Conservation (phyloP, 2,797 vertebrate genomes). For the Chiroxiphia lanceolata region DNA sequence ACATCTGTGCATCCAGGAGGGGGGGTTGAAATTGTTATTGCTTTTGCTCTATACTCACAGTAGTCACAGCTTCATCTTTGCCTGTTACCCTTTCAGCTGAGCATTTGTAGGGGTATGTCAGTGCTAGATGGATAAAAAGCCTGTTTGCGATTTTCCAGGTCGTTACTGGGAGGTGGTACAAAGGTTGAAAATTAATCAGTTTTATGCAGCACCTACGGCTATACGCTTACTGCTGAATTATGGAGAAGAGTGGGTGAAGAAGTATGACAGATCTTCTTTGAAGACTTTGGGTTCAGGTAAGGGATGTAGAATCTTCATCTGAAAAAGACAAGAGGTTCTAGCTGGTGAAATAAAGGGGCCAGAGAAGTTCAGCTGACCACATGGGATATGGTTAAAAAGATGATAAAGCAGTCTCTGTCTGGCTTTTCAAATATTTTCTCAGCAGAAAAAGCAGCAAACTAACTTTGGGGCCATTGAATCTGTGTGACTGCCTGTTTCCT, state of each 20-base stretch:
- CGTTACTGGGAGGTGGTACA: conserved; percentile 95
- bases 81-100: background rate
- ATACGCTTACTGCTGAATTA: conserved; percentile 91
- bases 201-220: conserved; percentile 94
- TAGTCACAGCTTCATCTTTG: background rate
- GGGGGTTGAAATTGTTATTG: background rate
- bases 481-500: background rate
- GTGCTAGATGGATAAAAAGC: background rate
- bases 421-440: background rate
- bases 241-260: conserved; percentile 91
- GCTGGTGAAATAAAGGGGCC: background rate
- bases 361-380: background rate
- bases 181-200: conserved; percentile 92
- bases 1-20: background rate
- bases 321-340: background rate
- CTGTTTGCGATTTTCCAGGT: conserved; percentile 75
- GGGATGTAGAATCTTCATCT: background rate
- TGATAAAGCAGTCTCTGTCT: background rate
- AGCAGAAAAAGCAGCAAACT: background rate
- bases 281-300: conserved; percentile 92
- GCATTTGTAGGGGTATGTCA: background rate
- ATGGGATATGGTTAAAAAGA: background rate
- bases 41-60: background rate
- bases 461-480: background rate
- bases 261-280: conserved; percentile 90